Evolutionary conservation across 2,113 vertebrate species (phyloP), one percentile per base, ranked within the genome.

Genomic region (Stigmatopora nigra): DNA sequence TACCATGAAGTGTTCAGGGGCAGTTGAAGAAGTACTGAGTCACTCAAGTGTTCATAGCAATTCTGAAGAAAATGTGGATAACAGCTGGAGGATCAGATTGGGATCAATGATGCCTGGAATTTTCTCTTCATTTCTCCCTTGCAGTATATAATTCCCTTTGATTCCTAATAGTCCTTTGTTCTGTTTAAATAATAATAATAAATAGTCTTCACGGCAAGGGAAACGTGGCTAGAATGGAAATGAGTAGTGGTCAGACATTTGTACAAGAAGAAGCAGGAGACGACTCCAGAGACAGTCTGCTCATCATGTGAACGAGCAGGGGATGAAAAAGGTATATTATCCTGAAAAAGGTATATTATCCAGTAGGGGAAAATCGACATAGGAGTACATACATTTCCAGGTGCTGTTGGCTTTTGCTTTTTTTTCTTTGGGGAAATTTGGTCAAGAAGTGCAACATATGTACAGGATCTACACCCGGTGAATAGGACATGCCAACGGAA

Each of bases 211-310:
- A 62, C 66, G 53, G 41, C 74, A 78, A 62, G 11, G 76, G 49
- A 73, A 75, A 73, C 63, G 74, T 79, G 78, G 59, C 76, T 82
- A 77, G 80, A 86, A 81, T 85, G 68, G 80, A 65, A 87, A 87
- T 83, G 68, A 61, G 72, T 56, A 11, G 31, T 12, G 22, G 59
- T 71, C 69, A 76, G 47, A 77, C 59, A 70, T 78, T 71, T 78
- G 69, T 60, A 71, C 59, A 70, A 63, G 71, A 66, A 73, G 73
- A 80, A 70, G 80, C 77, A 60, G 44, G 3, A 76, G 41, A 61
- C 8, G 38, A 44, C n/a, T 46, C 59, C 45, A 61, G 58, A 14
- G 36, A 22, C 41, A 41, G 36, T 61, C n/a, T 61, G 59, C 41
- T 61, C 59, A 61, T 61, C 19, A 61, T 44, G 59, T 45, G 13